Percentiles rank a stretch among this genome's conserved stretches.
Evolutionary conservation across 1,140 invertebrate species (phyloP).

Genomic region (Drosophila navojoa): DNA sequence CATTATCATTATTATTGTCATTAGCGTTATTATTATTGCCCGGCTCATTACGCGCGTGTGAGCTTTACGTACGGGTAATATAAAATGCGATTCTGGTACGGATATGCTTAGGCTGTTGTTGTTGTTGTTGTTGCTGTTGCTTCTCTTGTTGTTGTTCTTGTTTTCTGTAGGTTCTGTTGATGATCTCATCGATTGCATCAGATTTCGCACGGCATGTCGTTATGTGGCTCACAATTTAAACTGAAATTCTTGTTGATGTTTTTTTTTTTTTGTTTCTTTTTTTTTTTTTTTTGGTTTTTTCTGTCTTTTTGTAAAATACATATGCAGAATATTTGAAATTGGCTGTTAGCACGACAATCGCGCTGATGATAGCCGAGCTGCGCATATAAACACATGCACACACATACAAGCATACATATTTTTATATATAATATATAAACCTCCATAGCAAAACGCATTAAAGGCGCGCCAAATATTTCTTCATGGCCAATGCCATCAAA

Average conservation of each 20-base stretch:
- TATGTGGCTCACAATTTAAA: conserved; percentile 69
- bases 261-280: conserved; percentile 35
- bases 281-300: conserved; percentile 27
- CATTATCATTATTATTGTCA: conserved; percentile 41
- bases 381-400: too few relatives aligned
- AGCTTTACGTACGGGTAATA: conserved; percentile 28
- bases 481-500: conserved; percentile 66
- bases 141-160: conserved; percentile 31
- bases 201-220: conserved; percentile 77
- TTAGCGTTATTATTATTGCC: conserved; percentile 38
- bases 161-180: conserved; percentile 50
- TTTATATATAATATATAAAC: conserved; percentile 19
- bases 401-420: too few relatives aligned
- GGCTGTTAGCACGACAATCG: conserved; percentile 64
- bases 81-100: conserved; percentile 30
- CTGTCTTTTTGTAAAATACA: conserved; percentile 57
- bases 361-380: conserved; percentile 9
- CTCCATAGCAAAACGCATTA: conserved; percentile 44
- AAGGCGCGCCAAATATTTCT: conserved; percentile 42
- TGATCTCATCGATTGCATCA: conserved; percentile 82
- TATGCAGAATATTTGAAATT: conserved; percentile 76
- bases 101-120: conserved; percentile 24
- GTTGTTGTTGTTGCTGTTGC: conserved; percentile 31
- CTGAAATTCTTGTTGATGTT: conserved; percentile 49
- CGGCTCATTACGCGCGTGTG: conserved; percentile 64